Percentiles rank a stretch among this genome's conserved stretches.
These are phyloP conservation scores for Tenthredo amoena DNA, from an alignment of 2,888 invertebrate species.

Conservation along the genomic window DNA sequence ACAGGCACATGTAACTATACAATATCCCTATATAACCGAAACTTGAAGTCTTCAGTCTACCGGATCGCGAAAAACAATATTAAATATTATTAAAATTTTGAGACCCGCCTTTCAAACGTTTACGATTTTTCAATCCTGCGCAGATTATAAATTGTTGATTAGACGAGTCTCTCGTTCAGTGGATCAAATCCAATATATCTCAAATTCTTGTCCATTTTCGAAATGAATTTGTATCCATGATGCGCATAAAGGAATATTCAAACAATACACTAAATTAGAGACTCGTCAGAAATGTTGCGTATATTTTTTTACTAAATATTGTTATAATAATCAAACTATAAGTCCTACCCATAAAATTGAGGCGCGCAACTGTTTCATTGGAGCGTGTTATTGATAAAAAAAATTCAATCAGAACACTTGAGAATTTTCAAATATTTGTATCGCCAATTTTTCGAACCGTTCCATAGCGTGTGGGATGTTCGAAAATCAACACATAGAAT, in stretches of 20 bases:
- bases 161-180: slow-evolving; percentile 26
- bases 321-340: slow-evolving; percentile 47
- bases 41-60: not conserved
- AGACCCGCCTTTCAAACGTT: slow-evolving; percentile 35
- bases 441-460: not conserved
- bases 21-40: not conserved
- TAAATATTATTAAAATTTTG: slow-evolving; percentile 34
- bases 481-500: not conserved
- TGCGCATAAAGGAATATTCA: not conserved
- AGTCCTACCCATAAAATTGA: slow-evolving; percentile 13
- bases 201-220: not conserved
- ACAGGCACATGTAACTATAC: slow-evolving; percentile 6
- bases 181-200: not conserved
- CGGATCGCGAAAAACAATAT: slow-evolving; percentile 4
- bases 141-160: slow-evolving; percentile 39
- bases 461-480: not conserved
- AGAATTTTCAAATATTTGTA: not conserved
- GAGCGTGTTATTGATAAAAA: not conserved
- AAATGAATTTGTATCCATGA: not conserved
- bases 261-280: slow-evolving; percentile 19
- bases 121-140: slow-evolving; percentile 27
- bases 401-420: not conserved
- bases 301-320: slow-evolving; percentile 51
- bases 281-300: slow-evolving; percentile 41
- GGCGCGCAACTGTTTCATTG: not conserved